phyloP scores from a whole-genome alignment of 2,888 invertebrate species.

The Tachina lurida region DNA sequence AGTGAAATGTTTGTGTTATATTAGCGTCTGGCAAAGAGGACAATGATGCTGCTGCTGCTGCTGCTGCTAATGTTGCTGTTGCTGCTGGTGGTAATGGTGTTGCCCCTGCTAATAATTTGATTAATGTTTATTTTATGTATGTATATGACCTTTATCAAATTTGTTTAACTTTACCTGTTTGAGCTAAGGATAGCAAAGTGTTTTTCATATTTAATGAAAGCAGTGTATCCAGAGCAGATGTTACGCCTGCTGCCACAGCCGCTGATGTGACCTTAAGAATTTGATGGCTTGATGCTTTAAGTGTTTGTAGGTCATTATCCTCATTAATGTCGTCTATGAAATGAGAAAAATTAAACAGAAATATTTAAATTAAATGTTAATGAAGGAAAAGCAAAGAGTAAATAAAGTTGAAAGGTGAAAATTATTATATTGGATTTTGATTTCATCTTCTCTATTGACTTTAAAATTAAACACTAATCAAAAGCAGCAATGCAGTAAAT shows the following conservation, averaged over 20 bases:
- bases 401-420: not conserved
- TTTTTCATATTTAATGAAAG: constrained; percentile 8
- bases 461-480: too few relatives aligned
- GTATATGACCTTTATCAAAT: not conserved
- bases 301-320: constrained; percentile 17
- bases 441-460: too few relatives aligned
- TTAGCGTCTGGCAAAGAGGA: constrained; percentile 9
- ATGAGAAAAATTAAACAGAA: not conserved
- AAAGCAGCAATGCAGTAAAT: too few relatives aligned
- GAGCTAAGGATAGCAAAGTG: not conserved
- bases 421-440: too few relatives aligned
- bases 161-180: constrained; percentile 75
- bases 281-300: constrained; percentile 22
- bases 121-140: not conserved
- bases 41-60: not conserved
- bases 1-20: not conserved
- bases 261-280: constrained; percentile 6
- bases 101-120: not conserved
- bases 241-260: not conserved
- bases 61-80: not conserved
- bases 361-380: constrained; percentile 5
- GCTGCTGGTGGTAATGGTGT: not conserved
- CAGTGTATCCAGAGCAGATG: not conserved
- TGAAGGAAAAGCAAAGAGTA: not conserved
- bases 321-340: constrained; percentile 21